Percentiles rank a stretch among this genome's conserved stretches.
These are phyloP conservation scores for Chloroclysta siterata DNA, from an alignment of 2,888 invertebrate species.

Conservation along the genomic window DNA sequence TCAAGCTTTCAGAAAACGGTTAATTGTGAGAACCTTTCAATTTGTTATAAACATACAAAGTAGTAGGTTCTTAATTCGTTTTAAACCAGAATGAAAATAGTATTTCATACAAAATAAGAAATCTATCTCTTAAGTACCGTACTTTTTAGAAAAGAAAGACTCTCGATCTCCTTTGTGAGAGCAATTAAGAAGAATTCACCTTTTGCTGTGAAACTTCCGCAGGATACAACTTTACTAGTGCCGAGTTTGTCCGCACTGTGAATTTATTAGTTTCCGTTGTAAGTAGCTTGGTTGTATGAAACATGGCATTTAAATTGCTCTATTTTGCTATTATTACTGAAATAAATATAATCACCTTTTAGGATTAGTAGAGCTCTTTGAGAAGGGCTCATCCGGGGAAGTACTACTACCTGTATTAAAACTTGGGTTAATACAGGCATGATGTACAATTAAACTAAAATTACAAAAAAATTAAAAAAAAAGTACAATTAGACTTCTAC, in stretches of 20 bases:
- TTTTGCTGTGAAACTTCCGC: slow-evolving; percentile 11
- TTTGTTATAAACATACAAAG: too few relatives aligned
- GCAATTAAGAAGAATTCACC: slow-evolving; percentile 5
- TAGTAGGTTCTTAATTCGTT: not conserved
- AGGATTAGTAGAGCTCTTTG: too few relatives aligned
- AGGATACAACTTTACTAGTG: slow-evolving; percentile 5
- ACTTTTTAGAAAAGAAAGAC: not conserved
- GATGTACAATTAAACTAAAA: too few relatives aligned
- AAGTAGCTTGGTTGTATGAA: slow-evolving; percentile 1
- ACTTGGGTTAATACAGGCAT: too few relatives aligned
- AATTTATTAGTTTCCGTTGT: slow-evolving; percentile 2
- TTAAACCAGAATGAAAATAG: not conserved
- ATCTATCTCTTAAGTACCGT: not conserved
- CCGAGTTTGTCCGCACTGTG: slow-evolving; percentile 2
- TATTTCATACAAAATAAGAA: not conserved
- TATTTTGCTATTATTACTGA: not conserved
- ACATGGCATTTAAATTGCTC: not conserved
- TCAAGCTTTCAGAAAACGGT: too few relatives aligned
- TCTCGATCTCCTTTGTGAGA: slow-evolving; percentile 4
- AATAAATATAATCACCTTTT: too few relatives aligned
- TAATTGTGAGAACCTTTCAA: too few relatives aligned
- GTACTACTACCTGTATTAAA: too few relatives aligned
- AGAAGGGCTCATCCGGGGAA: too few relatives aligned
- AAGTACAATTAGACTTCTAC: too few relatives aligned
- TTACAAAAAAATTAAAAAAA: too few relatives aligned